Conservation (phyloP, 2,797 vertebrate species). For the Oreochromis grahami region DNA sequence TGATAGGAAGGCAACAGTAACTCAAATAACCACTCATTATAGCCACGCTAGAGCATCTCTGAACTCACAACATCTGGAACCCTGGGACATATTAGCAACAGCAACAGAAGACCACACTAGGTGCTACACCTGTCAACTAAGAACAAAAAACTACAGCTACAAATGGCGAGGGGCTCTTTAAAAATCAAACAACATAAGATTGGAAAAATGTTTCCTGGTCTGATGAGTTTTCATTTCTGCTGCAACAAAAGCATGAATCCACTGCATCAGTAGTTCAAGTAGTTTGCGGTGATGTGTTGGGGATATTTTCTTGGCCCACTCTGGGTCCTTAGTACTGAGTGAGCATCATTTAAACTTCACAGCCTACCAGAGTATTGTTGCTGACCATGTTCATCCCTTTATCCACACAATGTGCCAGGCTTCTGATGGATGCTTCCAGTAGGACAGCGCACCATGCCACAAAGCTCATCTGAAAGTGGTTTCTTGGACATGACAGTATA, state of each 20-base stretch:
- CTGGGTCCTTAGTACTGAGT: neutral
- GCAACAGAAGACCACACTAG: neutral
- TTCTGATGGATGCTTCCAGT: no score
- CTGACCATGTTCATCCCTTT: neutral
- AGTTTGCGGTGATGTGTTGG: neutral
- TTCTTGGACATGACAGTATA: no score
- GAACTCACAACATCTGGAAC: neutral
- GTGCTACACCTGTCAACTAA: neutral
- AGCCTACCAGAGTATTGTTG: neutral
- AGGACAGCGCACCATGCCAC: no score
- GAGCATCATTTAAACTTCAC: neutral
- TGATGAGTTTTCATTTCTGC: neutral
- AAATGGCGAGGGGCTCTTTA: neutral
- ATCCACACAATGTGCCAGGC: no score
- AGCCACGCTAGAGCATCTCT: neutral
- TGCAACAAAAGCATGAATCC: neutral
- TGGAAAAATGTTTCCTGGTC: neutral
- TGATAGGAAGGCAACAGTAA: neutral
- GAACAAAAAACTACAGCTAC: neutral
- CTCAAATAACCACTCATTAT: neutral
- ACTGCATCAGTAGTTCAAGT: neutral
- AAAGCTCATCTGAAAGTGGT: no score
- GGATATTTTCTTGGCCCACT: neutral
- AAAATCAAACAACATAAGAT: neutral
- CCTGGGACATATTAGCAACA: neutral